Evolutionary conservation across 2,888 invertebrate genomes (phyloP), one percentile per base, ranked within the genome.

Genomic region (Falcaria lacertinaria): DNA sequence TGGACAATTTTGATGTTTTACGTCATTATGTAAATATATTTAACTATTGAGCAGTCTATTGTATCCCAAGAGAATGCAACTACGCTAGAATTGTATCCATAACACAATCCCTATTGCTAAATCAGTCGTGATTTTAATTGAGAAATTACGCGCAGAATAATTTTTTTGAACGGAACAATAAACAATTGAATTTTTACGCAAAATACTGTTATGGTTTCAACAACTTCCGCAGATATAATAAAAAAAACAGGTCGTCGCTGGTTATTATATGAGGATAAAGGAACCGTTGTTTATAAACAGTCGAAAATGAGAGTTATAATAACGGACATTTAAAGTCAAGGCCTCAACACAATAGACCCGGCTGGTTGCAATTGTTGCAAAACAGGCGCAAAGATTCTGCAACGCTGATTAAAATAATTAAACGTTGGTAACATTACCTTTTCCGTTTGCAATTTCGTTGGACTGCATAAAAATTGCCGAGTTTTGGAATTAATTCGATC

Each of bases 401-500:
- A 14, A 25, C 22, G 22, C 22, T 22, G 15, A 37, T 15, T 11
- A 37, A 25, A 37, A 36, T 36, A 25, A 37, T 4, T 37, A 13
- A 15, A 22, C 22, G 22, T 36, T 13, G 13, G 22, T 22, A 22
- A 36, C 22, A 22, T 22, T 17, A 17, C n/a, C 35, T 35, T 35
- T 22, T 36, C 13, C 25, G 37, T 37, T 22, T 5, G 3, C 2
- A 37, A 37, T 37, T 25, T 37, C 22, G 36, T 36, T 22, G 36
- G 2, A 36, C 13, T 37, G 22, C 14, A 16, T 43, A 43, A 35
- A 40, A 52, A 45, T 54, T 52, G 39, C 41, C 48, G 47, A 50
- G 41, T 50, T 50, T 45, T 43, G 41, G 45, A 46, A 49, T 41
- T 48, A 53, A 56, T 64, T 46, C 39, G 47, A 43, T 19, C 34